These are phyloP conservation scores for Myotis planiceps DNA, from an alignment of 2,797 vertebrate species.

Conservation along the genomic window DNA sequence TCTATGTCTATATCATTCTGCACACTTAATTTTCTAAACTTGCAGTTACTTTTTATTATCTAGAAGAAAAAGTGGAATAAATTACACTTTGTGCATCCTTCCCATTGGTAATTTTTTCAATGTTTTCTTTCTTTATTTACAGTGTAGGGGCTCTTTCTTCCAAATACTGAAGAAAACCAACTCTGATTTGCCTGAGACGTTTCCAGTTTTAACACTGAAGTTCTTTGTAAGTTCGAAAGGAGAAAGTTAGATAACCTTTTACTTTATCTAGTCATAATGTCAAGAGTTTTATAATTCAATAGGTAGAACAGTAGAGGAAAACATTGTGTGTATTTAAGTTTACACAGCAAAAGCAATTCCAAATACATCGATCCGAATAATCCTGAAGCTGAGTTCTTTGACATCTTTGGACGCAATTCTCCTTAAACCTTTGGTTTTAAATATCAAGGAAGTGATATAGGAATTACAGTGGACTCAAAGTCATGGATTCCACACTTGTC, in stretches of 20 bases:
- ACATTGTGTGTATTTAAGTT: background rate
- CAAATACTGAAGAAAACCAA: background rate
- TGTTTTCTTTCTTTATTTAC: background rate
- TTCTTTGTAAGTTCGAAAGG: background rate
- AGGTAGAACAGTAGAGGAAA: background rate
- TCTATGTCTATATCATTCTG: background rate
- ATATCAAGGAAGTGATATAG: background rate
- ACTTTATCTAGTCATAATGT: background rate
- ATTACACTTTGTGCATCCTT: background rate
- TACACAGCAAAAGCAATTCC: slow-evolving; percentile 45
- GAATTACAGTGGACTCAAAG: slow-evolving; percentile 49
- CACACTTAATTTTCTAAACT: background rate
- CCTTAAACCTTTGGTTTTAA: slow-evolving; percentile 39
- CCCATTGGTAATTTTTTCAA: background rate
- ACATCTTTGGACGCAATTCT: slow-evolving; percentile 23
- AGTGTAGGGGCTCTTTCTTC: background rate
- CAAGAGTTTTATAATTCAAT: slow-evolving; percentile 34
- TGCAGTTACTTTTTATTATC: background rate
- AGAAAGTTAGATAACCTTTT: background rate
- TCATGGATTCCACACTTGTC: background rate
- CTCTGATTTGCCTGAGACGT: background rate
- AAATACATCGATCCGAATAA: slow-evolving; percentile 51
- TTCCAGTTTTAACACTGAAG: background rate
- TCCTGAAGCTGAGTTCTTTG: background rate
- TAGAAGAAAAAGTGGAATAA: background rate